Base-by-base conservation (phyloP, 2,797 vertebrate genomes). In the Thalassophryne amazonica region DNA sequence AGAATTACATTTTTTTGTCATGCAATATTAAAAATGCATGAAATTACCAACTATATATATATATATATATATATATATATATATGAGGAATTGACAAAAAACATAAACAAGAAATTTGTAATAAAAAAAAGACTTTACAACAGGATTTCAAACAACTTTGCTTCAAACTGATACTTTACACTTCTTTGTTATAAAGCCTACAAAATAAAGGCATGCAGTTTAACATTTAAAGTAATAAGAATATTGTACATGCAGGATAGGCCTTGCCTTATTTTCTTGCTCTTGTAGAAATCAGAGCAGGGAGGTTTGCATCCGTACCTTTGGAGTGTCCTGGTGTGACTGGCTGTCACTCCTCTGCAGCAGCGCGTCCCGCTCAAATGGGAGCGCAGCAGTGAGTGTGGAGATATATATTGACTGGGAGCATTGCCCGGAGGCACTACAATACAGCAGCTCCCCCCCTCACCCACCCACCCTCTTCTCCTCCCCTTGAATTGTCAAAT, bases 381-480 rank as follows among this genome's bases (percentile, higher is more conserved):
- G 85, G 80, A 85, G 86, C 69, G 73, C 68, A 82, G 73, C 42
- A 78, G 84, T 58, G 52, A 78, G 52, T 45, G 90, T 82, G 84
- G 62, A 90, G 86, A 92, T 94, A 91, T 95, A 93, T 95, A 94
- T 92, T 93, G 92, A 93, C 94, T 94, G 77, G 88, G 89, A 94
- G 92, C 91, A 71, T 86, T 88, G 92, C 90, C 94, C 88, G 74
- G 87, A 91, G 94, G 93, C 92, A 49, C 85, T 86, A 89, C 86
- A 90, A 88, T 90, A 80, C 77, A 83, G 86, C 80, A 70, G 63
- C 73, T 9, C 65, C 67, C 77, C 78, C 71, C 66, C 25, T 23
- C 36, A 69, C 60, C 34, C 61, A 47, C 54, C 42, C 69, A 73
- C 63, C 12, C 55, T 50, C 19, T 53, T 48, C 20, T 6, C 55